Evolutionary conservation across 23 tunicate species (phyloP).

Genomic region (Botrylloides violaceus): DNA sequence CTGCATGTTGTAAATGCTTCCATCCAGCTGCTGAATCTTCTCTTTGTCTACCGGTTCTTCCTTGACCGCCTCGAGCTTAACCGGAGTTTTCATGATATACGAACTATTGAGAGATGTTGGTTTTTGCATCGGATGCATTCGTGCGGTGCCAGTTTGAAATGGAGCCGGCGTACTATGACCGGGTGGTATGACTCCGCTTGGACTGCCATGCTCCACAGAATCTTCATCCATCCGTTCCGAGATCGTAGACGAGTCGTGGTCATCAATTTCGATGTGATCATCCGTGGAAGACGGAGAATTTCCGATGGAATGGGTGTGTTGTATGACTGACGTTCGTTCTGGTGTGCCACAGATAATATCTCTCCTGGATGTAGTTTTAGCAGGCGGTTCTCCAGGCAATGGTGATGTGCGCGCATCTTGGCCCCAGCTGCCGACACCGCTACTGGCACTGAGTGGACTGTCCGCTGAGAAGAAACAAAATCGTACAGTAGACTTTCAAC

Average conservation of each 20-base stretch:
- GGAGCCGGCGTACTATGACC: conserved; percentile 30
- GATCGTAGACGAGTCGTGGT: neutral
- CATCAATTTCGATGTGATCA: conserved; percentile 34
- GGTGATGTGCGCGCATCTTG: conserved; percentile 60
- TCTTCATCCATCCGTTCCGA: conserved; percentile 6
- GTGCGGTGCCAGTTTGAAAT: conserved; percentile 18
- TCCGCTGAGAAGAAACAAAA: conserved; percentile 1
- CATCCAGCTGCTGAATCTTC: neutral
- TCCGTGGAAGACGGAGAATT: conserved; percentile 24
- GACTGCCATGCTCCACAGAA: neutral
- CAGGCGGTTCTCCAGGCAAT: conserved; percentile 1
- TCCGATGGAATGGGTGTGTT: conserved; percentile 18
- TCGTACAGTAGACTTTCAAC: no score
- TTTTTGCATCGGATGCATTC: neutral
- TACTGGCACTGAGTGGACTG: conserved; percentile 83
- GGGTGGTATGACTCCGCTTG: neutral
- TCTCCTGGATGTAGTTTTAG: neutral
- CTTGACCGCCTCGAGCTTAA: conserved; percentile 22
- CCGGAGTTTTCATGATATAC: neutral
- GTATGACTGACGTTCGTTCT: conserved; percentile 15
- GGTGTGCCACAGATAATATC: neutral
- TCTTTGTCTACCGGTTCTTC: conserved; percentile 14
- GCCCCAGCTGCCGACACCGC: conserved; percentile 88
- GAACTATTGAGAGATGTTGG: neutral
- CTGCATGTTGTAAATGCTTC: neutral